Conservation (phyloP, 2,797 vertebrate species). For the Artibeus jamaicensis region DNA sequence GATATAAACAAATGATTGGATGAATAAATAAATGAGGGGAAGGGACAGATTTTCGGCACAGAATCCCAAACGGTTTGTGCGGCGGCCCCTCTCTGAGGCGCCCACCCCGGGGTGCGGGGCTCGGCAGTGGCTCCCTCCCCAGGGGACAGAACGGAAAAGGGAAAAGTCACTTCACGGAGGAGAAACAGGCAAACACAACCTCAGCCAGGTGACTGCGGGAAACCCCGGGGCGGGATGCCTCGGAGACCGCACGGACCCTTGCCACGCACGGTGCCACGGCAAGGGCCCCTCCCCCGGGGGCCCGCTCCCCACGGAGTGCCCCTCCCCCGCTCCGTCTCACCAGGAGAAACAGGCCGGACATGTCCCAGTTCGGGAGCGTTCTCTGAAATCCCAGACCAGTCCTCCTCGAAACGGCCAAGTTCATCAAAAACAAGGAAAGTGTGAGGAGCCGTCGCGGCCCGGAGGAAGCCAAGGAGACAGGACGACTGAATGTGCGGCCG, state of each 20-base stretch:
- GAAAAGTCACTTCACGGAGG: accelerated
- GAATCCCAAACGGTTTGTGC: accelerated
- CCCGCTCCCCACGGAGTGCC: not conserved
- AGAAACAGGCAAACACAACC: accelerated
- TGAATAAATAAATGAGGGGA: accelerated
- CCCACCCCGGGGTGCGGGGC: accelerated
- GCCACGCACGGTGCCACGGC: accelerated
- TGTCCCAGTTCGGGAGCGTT: accelerated
- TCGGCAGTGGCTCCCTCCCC: accelerated
- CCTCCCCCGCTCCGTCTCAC: accelerated
- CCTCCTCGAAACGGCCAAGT: not conserved
- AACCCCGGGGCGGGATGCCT: accelerated
- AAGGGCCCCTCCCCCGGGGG: accelerated
- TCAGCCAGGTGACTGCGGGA: not conserved
- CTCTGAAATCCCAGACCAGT: not conserved
- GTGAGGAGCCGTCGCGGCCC: not conserved
- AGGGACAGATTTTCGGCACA: accelerated
- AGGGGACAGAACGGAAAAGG: accelerated
- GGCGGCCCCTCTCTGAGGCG: accelerated
- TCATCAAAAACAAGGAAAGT: not conserved
- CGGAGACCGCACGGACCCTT: accelerated
- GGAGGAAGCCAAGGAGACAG: not conserved
- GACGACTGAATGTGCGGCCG: accelerated
- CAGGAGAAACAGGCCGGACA: accelerated
- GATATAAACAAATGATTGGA: too few species aligned